These are phyloP conservation scores for Lysandra coridon DNA, from an alignment of 2,888 invertebrate species.

Conservation along the genomic window DNA sequence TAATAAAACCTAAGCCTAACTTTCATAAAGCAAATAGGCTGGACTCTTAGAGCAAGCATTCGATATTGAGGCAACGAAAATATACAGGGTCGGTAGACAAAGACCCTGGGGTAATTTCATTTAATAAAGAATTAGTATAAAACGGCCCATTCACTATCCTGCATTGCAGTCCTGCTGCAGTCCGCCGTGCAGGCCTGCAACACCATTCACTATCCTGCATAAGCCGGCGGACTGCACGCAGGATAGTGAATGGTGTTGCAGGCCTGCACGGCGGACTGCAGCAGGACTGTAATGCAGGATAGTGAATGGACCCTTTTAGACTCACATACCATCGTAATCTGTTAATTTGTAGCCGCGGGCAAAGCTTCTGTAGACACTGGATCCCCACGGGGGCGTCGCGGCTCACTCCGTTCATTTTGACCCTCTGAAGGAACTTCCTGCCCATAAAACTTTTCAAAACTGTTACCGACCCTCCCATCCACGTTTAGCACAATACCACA, in stretches of 20 bases:
- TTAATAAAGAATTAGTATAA: constrained; percentile 41
- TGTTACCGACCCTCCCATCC: constrained; percentile 48
- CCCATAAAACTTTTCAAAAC: constrained; percentile 47
- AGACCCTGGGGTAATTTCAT: not conserved
- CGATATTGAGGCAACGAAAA: not conserved
- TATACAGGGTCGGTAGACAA: not conserved
- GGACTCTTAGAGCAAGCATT: not conserved
- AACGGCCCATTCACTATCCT: no score
- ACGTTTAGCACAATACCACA: constrained; percentile 45
- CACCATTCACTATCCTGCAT: no score
- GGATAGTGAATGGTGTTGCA: no score
- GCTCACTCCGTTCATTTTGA: constrained; percentile 79
- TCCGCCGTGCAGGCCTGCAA: no score
- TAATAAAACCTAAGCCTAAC: no score
- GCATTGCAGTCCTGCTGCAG: no score
- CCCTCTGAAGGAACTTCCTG: constrained; percentile 46
- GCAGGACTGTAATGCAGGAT: no score
- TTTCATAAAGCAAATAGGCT: not conserved
- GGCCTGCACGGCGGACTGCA: no score
- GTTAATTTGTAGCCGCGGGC: constrained; percentile 82
- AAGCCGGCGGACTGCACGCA: no score
- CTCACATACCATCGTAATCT: constrained; percentile 82
- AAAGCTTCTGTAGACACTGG: constrained; percentile 80
- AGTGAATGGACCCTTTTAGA: not conserved
- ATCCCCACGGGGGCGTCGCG: constrained; percentile 85